These are phyloP conservation scores for Rhinopomastus cyanomelas DNA, from an alignment of 2,113 vertebrate species.

Conservation along the genomic window DNA sequence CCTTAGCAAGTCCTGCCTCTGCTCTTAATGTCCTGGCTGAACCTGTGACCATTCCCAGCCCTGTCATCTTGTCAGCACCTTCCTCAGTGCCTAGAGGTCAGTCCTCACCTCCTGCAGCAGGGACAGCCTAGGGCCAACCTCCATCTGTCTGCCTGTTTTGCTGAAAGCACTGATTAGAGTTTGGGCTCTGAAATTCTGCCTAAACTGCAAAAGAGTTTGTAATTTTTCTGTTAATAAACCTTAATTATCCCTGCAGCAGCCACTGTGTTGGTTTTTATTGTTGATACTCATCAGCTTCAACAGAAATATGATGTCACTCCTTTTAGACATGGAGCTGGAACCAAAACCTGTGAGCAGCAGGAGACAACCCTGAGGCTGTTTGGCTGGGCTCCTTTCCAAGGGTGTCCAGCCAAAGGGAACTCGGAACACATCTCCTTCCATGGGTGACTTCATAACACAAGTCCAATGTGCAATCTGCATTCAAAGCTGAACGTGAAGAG, in stretches of 20 bases:
- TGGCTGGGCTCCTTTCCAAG: accelerated
- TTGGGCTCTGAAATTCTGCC: background rate
- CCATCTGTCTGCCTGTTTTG: background rate
- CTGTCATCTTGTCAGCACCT: accelerated
- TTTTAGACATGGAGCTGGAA: background rate
- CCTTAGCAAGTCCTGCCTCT: conserved; percentile 17
- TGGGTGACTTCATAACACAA: background rate
- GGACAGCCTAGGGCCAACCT: background rate
- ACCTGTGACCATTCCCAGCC: accelerated
- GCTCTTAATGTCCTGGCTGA: background rate
- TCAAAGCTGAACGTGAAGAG: background rate
- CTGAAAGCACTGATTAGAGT: conserved; percentile 12
- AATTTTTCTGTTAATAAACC: conserved; percentile 36
- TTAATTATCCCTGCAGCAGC: background rate
- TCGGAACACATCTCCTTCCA: background rate
- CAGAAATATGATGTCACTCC: background rate
- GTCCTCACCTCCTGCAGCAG: background rate
- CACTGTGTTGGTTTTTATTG: background rate
- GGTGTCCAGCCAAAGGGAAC: no score
- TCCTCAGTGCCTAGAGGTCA: conserved; percentile 47
- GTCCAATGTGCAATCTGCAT: background rate
- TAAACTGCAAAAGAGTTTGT: background rate
- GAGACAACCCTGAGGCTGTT: background rate
- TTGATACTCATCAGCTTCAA: background rate
- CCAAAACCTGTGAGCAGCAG: background rate